phyloP scores from a whole-genome alignment of 2,888 invertebrate species.

The Mechanitis messenoides region DNA sequence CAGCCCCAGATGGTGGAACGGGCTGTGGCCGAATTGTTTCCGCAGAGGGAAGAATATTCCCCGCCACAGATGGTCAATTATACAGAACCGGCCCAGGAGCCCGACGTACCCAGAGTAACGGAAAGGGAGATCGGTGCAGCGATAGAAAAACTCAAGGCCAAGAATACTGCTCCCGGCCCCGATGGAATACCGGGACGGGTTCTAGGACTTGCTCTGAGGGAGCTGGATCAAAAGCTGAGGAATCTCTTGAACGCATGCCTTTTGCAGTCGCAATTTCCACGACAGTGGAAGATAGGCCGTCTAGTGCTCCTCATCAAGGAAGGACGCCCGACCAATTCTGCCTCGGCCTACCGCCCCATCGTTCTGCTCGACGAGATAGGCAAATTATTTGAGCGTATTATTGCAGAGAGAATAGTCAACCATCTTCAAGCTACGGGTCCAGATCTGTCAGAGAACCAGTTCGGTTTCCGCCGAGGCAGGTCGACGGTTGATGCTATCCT shows the following conservation, averaged over 20 bases:
- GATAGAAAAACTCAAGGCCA: constrained; percentile 7
- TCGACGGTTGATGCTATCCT: constrained; percentile 19
- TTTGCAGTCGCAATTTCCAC: constrained; percentile 19
- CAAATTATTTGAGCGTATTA: constrained; percentile 22
- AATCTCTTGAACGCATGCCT: constrained; percentile 21
- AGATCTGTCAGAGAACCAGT: constrained; percentile 12
- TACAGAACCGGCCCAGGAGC: neutral
- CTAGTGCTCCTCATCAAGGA: constrained; percentile 14
- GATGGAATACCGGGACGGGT: constrained; percentile 26
- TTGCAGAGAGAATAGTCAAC: constrained; percentile 11
- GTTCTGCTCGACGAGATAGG: constrained; percentile 21
- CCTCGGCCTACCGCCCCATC: constrained; percentile 20
- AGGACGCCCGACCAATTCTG: constrained; percentile 11
- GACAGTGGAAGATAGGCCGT: constrained; percentile 16
- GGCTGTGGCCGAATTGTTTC: constrained; percentile 2
- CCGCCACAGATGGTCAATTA: too few relatives aligned
- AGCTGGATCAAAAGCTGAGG: constrained; percentile 14
- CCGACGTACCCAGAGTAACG: neutral
- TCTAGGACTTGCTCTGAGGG: constrained; percentile 11
- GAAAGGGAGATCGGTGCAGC: constrained; percentile 10
- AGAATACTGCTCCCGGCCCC: constrained; percentile 19
- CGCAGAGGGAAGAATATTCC: neutral
- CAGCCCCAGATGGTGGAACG: neutral
- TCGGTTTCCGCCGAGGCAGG: constrained; percentile 16
- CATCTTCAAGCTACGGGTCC: constrained; percentile 20